phyloP scores from a whole-genome alignment of 92 coral and sea anemone genomes.

The Parazoanthus swiftii region DNA sequence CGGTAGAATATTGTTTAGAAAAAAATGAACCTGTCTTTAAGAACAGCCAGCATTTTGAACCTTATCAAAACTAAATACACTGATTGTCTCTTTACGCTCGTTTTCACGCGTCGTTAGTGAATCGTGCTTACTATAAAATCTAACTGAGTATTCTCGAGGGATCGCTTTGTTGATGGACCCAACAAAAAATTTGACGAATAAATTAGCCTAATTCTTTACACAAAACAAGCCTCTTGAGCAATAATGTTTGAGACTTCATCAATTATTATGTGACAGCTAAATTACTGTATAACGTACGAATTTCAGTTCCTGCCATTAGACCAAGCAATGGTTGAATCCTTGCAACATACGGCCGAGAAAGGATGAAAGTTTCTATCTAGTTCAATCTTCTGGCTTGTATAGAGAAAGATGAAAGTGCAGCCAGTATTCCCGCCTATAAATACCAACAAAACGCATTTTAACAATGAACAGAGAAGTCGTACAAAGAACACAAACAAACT shows the following conservation, averaged over 20 bases:
- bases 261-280: neutral
- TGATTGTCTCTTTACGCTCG: no score
- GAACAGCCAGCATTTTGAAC: no score
- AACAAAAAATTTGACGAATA: no score
- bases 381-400: neutral
- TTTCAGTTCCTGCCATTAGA: neutral
- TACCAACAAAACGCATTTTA: neutral
- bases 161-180: no score
- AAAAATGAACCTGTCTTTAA: no score
- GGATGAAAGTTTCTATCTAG: no score
- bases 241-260: neutral
- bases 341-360: neutral
- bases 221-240: neutral
- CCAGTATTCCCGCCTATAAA: neutral
- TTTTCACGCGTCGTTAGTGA: no score
- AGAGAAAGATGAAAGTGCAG: neutral
- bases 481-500: conserved; percentile 5
- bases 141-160: no score
- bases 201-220: neutral
- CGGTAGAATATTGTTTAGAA: no score
- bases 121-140: no score
- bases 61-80: no score
- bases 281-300: neutral
- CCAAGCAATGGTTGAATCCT: neutral
- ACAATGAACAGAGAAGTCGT: conserved; percentile 1